Evolutionary conservation across 2,113 vertebrate genomes (phyloP).

Genomic region (Macroglossus sobrinus): DNA sequence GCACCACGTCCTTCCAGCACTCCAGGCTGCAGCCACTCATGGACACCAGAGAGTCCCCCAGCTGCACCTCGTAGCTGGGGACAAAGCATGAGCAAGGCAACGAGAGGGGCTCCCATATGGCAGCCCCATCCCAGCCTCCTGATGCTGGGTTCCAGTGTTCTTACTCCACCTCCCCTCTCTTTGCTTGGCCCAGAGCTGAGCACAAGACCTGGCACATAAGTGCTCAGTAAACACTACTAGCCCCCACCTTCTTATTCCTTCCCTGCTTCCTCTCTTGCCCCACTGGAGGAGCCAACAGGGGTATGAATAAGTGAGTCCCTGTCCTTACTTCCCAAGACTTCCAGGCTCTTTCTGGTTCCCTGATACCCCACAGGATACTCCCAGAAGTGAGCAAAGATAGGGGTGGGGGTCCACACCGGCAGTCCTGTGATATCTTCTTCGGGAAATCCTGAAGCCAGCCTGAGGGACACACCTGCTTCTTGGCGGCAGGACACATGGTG

Average conservation of each 20-base stretch:
- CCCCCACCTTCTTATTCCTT: neutral
- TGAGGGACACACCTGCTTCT: constrained; percentile 78
- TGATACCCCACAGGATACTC: neutral
- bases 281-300: neutral
- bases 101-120: neutral
- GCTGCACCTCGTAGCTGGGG: constrained; percentile 87
- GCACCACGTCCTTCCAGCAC: constrained; percentile 82
- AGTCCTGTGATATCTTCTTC: constrained; percentile 69
- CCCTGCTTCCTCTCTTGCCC: neutral
- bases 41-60: constrained; percentile 79
- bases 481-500: constrained; percentile 81
- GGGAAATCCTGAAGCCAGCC: constrained; percentile 72
- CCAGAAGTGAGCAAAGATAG: neutral
- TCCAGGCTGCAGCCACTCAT: constrained; percentile 85
- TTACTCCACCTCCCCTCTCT: neutral
- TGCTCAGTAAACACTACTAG: neutral
- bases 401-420: constrained; percentile 80
- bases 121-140: neutral
- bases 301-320: neutral
- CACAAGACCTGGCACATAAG: neutral
- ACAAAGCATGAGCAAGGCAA: neutral
- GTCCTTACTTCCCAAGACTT: neutral
- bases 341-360: neutral
- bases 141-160: neutral
- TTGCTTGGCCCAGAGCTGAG: neutral